phyloP scores from a whole-genome alignment of 2,888 invertebrate species.

The Hipparchia sbordonii region DNA sequence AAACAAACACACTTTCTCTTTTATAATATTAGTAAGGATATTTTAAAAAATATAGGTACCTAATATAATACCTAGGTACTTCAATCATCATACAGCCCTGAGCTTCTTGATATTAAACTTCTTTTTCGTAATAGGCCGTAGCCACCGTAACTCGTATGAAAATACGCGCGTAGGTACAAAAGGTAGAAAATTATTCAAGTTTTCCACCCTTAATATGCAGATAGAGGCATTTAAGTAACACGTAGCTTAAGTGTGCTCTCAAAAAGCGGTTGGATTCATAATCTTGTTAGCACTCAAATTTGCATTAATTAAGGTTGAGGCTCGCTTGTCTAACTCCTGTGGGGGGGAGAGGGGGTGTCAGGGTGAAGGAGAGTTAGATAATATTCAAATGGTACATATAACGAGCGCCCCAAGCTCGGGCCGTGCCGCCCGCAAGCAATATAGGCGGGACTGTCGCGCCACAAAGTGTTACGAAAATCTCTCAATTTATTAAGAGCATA shows the following conservation, averaged over 20 bases:
- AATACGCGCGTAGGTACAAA: conserved; percentile 36
- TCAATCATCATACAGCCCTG: conserved; percentile 12
- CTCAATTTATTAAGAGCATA: no score
- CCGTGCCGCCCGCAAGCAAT: conserved; percentile 78
- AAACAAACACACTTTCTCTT: no score
- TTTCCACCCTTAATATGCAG: conserved; percentile 50
- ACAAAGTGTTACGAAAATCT: conserved; percentile 44
- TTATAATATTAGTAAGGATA: background rate
- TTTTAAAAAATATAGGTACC: background rate
- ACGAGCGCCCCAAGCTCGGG: conserved; percentile 70
- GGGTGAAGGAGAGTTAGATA: conserved; percentile 64
- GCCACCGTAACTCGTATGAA: conserved; percentile 36
- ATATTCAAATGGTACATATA: conserved; percentile 84
- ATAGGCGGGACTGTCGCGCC: conserved; percentile 61
- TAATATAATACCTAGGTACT: no score
- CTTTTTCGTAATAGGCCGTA: conserved; percentile 32
- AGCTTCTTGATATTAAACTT: conserved; percentile 28
- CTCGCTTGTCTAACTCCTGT: conserved; percentile 71
- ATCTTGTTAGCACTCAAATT: conserved; percentile 83
- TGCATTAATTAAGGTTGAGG: conserved; percentile 81
- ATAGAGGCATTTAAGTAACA: conserved; percentile 61
- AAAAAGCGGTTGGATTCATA: conserved; percentile 79
- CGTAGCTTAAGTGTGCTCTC: conserved; percentile 64
- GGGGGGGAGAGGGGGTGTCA: conserved; percentile 45
- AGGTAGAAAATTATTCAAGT: conserved; percentile 41